phyloP scores from a whole-genome alignment of 2,113 vertebrate genomes.

The Dunckerocampus dactyliophorus region DNA sequence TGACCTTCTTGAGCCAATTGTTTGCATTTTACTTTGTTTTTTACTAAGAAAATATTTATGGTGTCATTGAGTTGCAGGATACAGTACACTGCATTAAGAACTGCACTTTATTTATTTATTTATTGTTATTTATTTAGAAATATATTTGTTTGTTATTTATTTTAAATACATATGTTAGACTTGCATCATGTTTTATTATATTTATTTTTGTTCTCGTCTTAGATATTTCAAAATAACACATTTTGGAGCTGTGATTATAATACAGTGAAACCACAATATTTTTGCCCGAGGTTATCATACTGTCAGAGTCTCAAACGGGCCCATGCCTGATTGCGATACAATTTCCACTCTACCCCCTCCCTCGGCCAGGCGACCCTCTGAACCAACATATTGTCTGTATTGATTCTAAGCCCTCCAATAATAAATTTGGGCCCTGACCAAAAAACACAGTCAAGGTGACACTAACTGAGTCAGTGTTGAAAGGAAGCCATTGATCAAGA shows the following conservation, averaged over 20 bases:
- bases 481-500: slow-evolving; percentile 89
- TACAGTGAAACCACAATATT: neutral
- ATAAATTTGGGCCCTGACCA: slow-evolving; percentile 67
- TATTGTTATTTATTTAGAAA: too few relatives aligned
- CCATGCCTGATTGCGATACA: too few relatives aligned
- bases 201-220: neutral
- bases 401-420: slow-evolving; percentile 80
- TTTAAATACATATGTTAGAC: too few relatives aligned
- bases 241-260: too few relatives aligned
- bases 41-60: too few relatives aligned
- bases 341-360: neutral
- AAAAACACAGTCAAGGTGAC: slow-evolving; percentile 62
- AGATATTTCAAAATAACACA: neutral
- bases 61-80: too few relatives aligned
- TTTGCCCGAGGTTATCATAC: neutral
- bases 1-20: too few relatives aligned
- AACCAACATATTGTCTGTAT: slow-evolving; percentile 53
- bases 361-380: neutral
- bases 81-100: too few relatives aligned
- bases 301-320: neutral
- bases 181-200: too few relatives aligned
- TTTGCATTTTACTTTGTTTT: too few relatives aligned
- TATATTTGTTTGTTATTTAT: too few relatives aligned
- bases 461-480: slow-evolving; percentile 89
- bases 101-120: too few relatives aligned